Percentiles rank a stretch among this genome's conserved stretches.
These are phyloP conservation scores for Lottia scabra DNA, from an alignment of 2,888 invertebrate species.

Conservation along the genomic window DNA sequence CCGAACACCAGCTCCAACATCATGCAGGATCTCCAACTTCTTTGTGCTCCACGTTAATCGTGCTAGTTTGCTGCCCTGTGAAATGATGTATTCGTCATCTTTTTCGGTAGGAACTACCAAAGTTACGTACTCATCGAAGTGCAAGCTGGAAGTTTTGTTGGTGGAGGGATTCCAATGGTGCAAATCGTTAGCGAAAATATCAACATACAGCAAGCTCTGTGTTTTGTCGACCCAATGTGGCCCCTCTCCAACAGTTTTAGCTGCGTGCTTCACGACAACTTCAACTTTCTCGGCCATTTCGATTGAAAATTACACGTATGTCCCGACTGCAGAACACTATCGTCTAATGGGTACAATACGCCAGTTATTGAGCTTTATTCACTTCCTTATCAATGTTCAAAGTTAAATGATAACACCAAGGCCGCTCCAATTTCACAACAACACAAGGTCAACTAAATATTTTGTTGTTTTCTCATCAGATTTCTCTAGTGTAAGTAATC, in stretches of 20 bases:
- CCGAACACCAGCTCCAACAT: slow-evolving; percentile 29
- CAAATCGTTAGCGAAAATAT: slow-evolving; percentile 52
- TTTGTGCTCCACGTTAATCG: slow-evolving; percentile 49
- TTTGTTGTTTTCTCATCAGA: no score
- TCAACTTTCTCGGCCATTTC: slow-evolving; percentile 34
- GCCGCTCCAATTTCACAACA: no score
- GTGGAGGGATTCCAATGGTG: slow-evolving; percentile 55
- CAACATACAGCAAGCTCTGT: slow-evolving; percentile 56
- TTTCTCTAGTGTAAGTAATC: no score
- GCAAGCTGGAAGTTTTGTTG: slow-evolving; percentile 41
- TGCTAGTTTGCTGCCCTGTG: slow-evolving; percentile 34
- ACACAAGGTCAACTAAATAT: no score
- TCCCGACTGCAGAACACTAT: no score
- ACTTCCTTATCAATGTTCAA: no score
- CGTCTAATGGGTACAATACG: no score
- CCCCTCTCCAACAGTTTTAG: slow-evolving; percentile 57
- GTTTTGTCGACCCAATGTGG: slow-evolving; percentile 65
- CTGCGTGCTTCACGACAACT: slow-evolving; percentile 43
- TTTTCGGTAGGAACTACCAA: slow-evolving; percentile 46
- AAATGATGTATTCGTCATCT: slow-evolving; percentile 46
- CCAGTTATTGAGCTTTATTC: no score
- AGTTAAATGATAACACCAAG: no score
- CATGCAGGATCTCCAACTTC: slow-evolving; percentile 30
- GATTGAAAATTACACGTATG: neutral
- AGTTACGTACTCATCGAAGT: slow-evolving; percentile 43